Evolutionary conservation across 2,113 vertebrate genomes (phyloP), one percentile per base, ranked within the genome.

Genomic region (Rhinogobius similis): DNA sequence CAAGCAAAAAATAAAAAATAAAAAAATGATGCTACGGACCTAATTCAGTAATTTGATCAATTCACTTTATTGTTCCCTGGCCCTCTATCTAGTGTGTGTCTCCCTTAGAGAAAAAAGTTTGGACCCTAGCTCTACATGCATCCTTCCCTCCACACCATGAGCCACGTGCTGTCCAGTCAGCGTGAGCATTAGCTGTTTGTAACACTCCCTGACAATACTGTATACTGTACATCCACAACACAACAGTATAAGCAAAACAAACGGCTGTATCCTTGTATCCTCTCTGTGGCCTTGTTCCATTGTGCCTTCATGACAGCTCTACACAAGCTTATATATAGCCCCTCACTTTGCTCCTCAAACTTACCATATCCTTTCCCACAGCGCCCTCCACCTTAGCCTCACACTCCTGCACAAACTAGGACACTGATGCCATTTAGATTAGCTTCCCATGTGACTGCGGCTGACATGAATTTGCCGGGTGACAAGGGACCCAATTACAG

Each of bases 401-500:
- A 50, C 52, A 68, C 72, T 63, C 68, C 63, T 44, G 58, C 66
- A 79, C 77, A 75, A 92, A 92, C 81, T 89, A 87, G 90, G 90
- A 83, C 90, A 90, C 86, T 82, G 86, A 90, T 91, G 86, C 86
- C 84, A 91, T 91, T 92, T 89, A 91, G 87, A 91, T 91, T 86
- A 91, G 84, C 68, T 67, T 88, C 86, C 87, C 86, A 84, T 80
- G 85, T 79, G 83, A 82, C 83, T 83, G 76, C 76, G 71, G 82
- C 77, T 88, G 86, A 88, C 87, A 89, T 87, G 79, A 85, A 87
- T 90, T 90, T 90, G 65, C 82, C 29, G 78, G 82, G 78, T 89
- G 87, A 92, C 89, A 81, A 82, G 88, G 86, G 90, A 91, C 79
- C 90, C 89, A 92, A 91, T 92, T 92, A 92, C 86, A 81, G 86